Base-by-base conservation (phyloP, 2,113 vertebrate genomes). In the Alethe castanea region DNA sequence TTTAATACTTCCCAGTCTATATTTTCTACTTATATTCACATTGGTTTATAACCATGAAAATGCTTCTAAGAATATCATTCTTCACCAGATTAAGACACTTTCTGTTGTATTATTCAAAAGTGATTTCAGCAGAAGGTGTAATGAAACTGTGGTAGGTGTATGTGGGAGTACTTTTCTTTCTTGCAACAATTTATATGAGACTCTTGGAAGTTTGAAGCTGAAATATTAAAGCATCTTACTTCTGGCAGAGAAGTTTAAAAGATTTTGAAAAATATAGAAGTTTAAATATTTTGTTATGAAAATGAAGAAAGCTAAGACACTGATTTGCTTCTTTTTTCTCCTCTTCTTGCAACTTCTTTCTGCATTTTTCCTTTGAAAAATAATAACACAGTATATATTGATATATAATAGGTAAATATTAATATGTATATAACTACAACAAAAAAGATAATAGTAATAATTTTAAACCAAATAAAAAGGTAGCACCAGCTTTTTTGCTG, bases 11-110 rank as follows among this genome's bases (percentile, higher is more conserved):
- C 35, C 56, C 56, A 54, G n/a, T 85, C 29, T 53, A 5, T 54
- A 71, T 45, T 50, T 50, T 44, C n/a, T 91, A 53, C 29, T 25
- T 53, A n/a, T 67, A 62, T 71, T 76, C 62, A 23, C 8, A 26
- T 26, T 83, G 28, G 47, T 88, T 91, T 82, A 57, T 86, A 81
- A 84, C 48, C 29, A 65, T 28, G 5, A 64, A 92, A 88, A 73
- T 31, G 17, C 52, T 76, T 56, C 59, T 77, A 67, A 81, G 53
- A 76, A 48, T 69, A 64, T 17, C 14, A 64, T 40, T 45, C 33
- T 69, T 84, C 60, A 65, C 22, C 25, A 60, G 33, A 65, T 78
- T 64, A 62, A 73, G 65, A 57, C n/a, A 35, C 24, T 57, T 66
- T 40, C 15, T 40, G 11, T 62, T 93, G 19, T 56, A 67, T 80